Evolutionary conservation across 2,113 vertebrate genomes (phyloP).

Genomic region (Rattus norvegicus): DNA sequence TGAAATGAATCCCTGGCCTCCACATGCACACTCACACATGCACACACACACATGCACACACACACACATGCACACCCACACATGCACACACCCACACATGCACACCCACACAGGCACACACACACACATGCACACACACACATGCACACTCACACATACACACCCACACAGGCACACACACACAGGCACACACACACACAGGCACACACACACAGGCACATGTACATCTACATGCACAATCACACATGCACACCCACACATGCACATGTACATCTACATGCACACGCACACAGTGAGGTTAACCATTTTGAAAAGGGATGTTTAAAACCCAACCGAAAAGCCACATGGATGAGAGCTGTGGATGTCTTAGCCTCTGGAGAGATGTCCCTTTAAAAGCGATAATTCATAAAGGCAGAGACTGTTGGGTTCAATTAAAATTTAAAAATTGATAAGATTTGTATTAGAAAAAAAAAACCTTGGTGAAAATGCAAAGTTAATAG

Average conservation of each 20-base stretch:
- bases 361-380: background rate
- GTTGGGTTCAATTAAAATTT: conserved; percentile 13
- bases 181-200: background rate
- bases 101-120: background rate
- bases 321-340: background rate
- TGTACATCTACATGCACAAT: background rate
- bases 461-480: background rate
- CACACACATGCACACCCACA: background rate
- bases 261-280: background rate
- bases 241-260: background rate
- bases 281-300: background rate
- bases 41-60: background rate
- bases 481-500: conserved; percentile 19
- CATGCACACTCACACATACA: background rate
- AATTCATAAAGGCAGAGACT: conserved; percentile 7
- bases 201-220: background rate
- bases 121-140: background rate
- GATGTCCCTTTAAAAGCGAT: background rate
- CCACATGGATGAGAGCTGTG: background rate
- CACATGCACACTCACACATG: background rate
- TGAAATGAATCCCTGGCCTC: background rate
- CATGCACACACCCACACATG: background rate
- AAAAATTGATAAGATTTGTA: conserved; percentile 11
- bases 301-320: conserved; percentile 1
- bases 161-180: no score